Evolutionary conservation across 2,797 vertebrate species (phyloP).

Genomic region (Cyclura pinguis): DNA sequence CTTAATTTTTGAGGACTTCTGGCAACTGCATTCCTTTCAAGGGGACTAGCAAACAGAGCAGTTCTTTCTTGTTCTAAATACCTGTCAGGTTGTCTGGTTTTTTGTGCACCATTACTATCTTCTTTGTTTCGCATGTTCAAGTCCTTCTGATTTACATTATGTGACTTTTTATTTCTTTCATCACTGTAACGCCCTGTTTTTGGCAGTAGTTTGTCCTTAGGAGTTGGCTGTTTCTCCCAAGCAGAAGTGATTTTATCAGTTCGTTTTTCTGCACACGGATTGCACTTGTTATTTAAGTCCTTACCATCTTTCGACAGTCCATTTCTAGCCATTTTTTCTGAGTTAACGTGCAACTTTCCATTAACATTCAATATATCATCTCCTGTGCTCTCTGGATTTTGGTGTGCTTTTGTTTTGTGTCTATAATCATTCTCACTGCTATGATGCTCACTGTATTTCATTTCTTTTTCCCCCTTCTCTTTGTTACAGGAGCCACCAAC

Average conservation of each 20-base stretch:
- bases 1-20: constrained; percentile 71
- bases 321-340: constrained; percentile 74
- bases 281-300: constrained; percentile 69
- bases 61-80: constrained; percentile 74
- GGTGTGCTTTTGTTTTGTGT: constrained; percentile 67
- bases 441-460: constrained; percentile 60
- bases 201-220: constrained; percentile 72
- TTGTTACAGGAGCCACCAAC: constrained; percentile 64
- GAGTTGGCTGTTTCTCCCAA: constrained; percentile 72
- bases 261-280: constrained; percentile 66
- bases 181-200: constrained; percentile 72
- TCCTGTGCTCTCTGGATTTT: constrained; percentile 45
- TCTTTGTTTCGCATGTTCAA: constrained; percentile 75
- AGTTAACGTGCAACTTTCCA: constrained; percentile 62
- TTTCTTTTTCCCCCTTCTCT: constrained; percentile 76
- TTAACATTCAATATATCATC: constrained; percentile 65
- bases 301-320: constrained; percentile 74
- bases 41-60: constrained; percentile 74
- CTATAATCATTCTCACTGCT: constrained; percentile 63
- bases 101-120: constrained; percentile 74
- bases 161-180: constrained; percentile 76
- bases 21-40: constrained; percentile 68
- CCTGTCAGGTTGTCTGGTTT: constrained; percentile 71
- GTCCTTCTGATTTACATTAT: constrained; percentile 72
- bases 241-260: constrained; percentile 63